Evolutionary conservation across 2,888 invertebrate species (phyloP).

Genomic region (Opisthograptis luteolata): DNA sequence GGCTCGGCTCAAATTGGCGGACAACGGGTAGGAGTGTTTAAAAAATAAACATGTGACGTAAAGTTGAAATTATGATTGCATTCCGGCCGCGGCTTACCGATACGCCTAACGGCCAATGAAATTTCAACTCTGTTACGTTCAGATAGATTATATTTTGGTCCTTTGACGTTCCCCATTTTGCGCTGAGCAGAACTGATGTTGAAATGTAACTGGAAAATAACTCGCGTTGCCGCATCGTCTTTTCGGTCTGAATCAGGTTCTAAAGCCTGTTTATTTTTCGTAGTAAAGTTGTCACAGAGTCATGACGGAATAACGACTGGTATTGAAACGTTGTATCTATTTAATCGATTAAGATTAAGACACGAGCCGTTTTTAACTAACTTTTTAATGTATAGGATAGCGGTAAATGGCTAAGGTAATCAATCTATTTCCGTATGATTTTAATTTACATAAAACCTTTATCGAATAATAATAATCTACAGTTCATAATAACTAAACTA

Average conservation of each 20-base stretch:
- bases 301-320: slow-evolving; percentile 57
- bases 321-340: slow-evolving; percentile 50
- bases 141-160: no score
- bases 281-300: slow-evolving; percentile 20
- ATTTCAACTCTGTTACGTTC: no score
- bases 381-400: slow-evolving; percentile 33
- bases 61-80: no score
- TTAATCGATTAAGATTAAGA: slow-evolving; percentile 45
- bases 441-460: slow-evolving; percentile 13
- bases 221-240: background rate
- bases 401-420: slow-evolving; percentile 43
- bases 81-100: no score
- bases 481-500: slow-evolving; percentile 27
- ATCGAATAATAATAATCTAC: slow-evolving; percentile 16
- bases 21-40: no score
- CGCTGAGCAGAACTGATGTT: no score
- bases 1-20: no score
- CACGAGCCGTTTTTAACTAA: slow-evolving; percentile 36
- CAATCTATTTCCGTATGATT: slow-evolving; percentile 27
- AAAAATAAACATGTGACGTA: no score
- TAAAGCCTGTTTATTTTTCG: slow-evolving; percentile 3
- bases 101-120: no score
- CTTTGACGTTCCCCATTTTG: no score
- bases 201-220: no score
- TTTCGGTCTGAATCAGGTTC: background rate